These are phyloP conservation scores for Drosophila ercepeae DNA, from an alignment of 1,140 invertebrate genomes.

Conservation along the genomic window DNA sequence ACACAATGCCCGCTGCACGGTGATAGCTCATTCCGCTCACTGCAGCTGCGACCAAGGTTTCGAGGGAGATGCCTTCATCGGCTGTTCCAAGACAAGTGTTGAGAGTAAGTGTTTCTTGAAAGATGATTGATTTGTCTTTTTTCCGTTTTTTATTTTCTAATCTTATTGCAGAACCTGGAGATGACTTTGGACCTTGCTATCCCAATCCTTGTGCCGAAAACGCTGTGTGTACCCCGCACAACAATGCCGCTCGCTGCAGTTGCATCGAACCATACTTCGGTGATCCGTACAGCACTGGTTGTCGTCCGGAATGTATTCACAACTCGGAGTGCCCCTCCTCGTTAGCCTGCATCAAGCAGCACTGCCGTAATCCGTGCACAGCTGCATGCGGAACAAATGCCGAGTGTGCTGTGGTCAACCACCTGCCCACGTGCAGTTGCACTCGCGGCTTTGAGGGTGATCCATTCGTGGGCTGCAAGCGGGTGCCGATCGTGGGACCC, in stretches of 20 bases:
- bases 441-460: slow-evolving; percentile 90
- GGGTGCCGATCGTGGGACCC: slow-evolving; percentile 84
- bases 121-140: neutral
- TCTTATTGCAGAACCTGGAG: slow-evolving; percentile 64
- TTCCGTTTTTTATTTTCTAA: neutral
- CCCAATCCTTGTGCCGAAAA: slow-evolving; percentile 93
- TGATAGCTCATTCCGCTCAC: slow-evolving; percentile 92
- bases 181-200: slow-evolving; percentile 88
- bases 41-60: slow-evolving; percentile 91
- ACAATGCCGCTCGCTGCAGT: slow-evolving; percentile 88
- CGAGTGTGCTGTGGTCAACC: slow-evolving; percentile 91
- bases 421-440: slow-evolving; percentile 92
- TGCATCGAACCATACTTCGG: slow-evolving; percentile 94
- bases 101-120: slow-evolving; percentile 69
- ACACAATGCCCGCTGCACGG: slow-evolving; percentile 90
- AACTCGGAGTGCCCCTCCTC: slow-evolving; percentile 92
- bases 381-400: slow-evolving; percentile 92
- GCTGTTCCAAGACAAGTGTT: slow-evolving; percentile 86
- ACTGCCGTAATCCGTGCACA: slow-evolving; percentile 93
- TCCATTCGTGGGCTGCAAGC: slow-evolving; percentile 91
- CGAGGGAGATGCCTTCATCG: slow-evolving; percentile 92
- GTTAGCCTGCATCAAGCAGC: slow-evolving; percentile 92
- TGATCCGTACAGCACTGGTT: slow-evolving; percentile 90
- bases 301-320: slow-evolving; percentile 91
- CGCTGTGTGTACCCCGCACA: slow-evolving; percentile 89